Base-by-base conservation (phyloP, 2,888 invertebrate species). In the Scaptomyza tumidula region DNA sequence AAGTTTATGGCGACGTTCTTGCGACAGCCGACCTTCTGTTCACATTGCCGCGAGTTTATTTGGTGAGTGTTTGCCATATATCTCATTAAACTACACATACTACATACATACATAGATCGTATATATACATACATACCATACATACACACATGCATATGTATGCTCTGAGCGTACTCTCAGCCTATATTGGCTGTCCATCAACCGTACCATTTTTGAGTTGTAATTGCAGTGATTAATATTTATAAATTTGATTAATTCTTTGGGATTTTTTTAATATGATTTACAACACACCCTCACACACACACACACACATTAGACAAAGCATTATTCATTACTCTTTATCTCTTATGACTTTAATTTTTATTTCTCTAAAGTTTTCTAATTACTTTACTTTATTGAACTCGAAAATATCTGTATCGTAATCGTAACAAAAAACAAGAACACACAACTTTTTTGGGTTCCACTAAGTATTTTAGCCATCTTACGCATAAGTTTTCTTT, bases 1-100 rank as follows among this genome's bases (percentile, higher is more conserved):
- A 99, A 99, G 94, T 99, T 99, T 93, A 99, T 99, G 99, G 99
- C 99, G 79, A 99, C 99, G 77, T 98, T 98, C 93, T 95, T 99
- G 89, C 95, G 98, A 56, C 99, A 99, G 93, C 99, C 99, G 80
- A 99, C 99, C 86, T 99, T 99, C 94, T 99, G 99, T 94, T 98
- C 98, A 91, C 98, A 99, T 93, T 99, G 99, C 94, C 95, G 97
- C 86, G 98, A 99, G 93, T 99, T 99, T 93, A 99, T 99, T 92
- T 99, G 99, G 99, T 98, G 92, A 93, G 94, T 86, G 29, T 57
- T 39, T 39, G n/a, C 24, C n/a, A 57, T 16, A 53, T 41, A 48
- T 16, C 44, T 19, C 64, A 53, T 59, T 62, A 24, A 41, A 54
- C 13, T 19, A 24, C 55, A 65, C 44, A 45, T 45, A 16, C 19